Base-by-base conservation (phyloP, 2,888 invertebrate species). In the Lepidonotus clava region DNA sequence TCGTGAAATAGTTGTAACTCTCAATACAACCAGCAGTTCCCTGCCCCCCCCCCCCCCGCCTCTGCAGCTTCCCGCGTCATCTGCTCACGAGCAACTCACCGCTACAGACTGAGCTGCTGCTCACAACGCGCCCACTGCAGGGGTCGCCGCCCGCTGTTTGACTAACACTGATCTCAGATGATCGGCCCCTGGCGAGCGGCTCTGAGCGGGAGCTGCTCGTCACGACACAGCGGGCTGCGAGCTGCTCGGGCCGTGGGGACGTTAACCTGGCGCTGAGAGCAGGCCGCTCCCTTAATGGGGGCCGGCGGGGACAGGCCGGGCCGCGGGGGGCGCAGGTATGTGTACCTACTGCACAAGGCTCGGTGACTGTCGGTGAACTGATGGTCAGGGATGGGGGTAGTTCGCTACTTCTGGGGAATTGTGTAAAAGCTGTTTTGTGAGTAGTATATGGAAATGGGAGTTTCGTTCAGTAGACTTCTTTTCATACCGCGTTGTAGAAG, bases 71-170 rank as follows among this genome's bases (percentile, higher is more conserved):
- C 51, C 51, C 51, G 51, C 14, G 11, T 51, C 51, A 11, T 11
- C 21, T 51, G 51, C 14, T 51, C 21, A 51, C 14, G 11, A 51
- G 51, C 51, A 14, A 51, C 51, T 51, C 11, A 14, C 21, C 51
- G 21, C 51, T 51, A 11, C 14, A 14, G n/a, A n/a, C n/a, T n/a
- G n/a, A n/a, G n/a, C n/a, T n/a, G n/a, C n/a, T n/a, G 8, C 24
- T 8, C 66, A 66, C 66, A 14, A 66, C 24, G 66, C 28, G 66
- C 66, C 66, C 66, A 66, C 66, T 66, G 66, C 66, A 46, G 46
- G 46, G 71, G 36, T 71, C 14, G 36, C 34, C 32, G 8, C 38
- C 14, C 51, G 51, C 34, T 71, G 71, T 71, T 71, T 71, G 71
- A 11, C 34, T 71, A 32, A 71, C 71, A 6, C 38, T 71, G 71